Percentiles rank a stretch among this genome's conserved stretches.
Conservation (phyloP, 2,797 vertebrate genomes). For the Falco berigora region DNA sequence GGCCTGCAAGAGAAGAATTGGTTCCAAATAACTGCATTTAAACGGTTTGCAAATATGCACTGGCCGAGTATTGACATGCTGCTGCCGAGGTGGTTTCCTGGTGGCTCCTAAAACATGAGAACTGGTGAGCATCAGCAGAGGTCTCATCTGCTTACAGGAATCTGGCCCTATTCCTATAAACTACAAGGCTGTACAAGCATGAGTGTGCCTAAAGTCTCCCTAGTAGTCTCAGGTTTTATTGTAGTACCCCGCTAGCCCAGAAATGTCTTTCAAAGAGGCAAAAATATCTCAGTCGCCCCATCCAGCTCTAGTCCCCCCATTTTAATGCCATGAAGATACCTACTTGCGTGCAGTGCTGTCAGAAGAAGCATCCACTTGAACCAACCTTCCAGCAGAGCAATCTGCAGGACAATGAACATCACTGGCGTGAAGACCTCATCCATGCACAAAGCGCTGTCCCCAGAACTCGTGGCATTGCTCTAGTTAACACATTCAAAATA, state of each 20-base stretch:
- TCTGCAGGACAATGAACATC: background rate
- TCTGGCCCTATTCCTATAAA: background rate
- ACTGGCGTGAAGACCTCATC: background rate
- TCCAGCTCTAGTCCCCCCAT: background rate
- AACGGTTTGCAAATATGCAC: background rate
- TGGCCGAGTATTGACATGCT: background rate
- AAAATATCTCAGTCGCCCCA: background rate
- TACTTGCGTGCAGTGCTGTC: background rate
- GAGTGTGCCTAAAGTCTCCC: background rate
- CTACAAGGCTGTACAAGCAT: background rate
- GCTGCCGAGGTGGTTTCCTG: background rate
- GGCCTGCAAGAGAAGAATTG: rapidly evolving
- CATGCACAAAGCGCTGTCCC: background rate
- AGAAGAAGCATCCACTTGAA: background rate
- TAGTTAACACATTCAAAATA: background rate
- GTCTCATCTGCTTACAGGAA: background rate
- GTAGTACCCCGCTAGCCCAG: background rate
- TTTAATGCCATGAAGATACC: background rate
- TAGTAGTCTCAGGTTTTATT: background rate
- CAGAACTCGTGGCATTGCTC: background rate
- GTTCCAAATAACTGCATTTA: background rate
- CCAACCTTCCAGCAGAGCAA: background rate
- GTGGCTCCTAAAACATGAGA: background rate
- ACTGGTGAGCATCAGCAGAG: background rate
- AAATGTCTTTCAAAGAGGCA: background rate